Base-by-base conservation (phyloP, 2,888 invertebrate species). In the Miltochrista miniata region DNA sequence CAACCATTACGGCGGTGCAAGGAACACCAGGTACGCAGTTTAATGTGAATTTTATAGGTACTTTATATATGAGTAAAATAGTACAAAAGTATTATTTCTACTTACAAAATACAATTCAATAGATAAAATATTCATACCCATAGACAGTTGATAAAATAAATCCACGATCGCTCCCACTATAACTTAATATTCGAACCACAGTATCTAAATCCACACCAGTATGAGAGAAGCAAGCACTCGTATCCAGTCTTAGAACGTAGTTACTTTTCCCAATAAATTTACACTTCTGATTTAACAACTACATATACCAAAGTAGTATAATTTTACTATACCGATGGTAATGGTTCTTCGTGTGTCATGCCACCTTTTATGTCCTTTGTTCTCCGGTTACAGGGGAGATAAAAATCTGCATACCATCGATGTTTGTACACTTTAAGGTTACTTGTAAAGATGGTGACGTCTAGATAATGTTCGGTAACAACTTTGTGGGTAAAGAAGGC, bases 361-460 rank as follows among this genome's bases (percentile, higher is more conserved):
- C 40, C 49, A 51, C 45, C 15, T 66, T 65, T 68, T 61, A 66
- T 66, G 48, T 55, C 48, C 64, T 69, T 70, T 68, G 67, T 68
- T 70, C 59, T 70, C 59, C 48, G 51, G 61, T 67, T 59, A 59
- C 70, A 61, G 39, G 0, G 12, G 39, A 59, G 68, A 67, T 68
- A 57, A 58, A 51, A 54, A 68, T 68, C 68, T 61, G 60, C 61
- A 64, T 59, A 67, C 44, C 59, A 48, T 59, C 59, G 57, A 54
- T 51, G 59, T 61, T 56, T 57, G 54, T 56, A 45, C 52, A 66
- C 51, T 63, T 66, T 58, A 63, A 50, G 70, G 54, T 67, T 69
- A 67, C 51, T 64, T 53, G 48, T 48, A 40, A 44, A 59, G 70
- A 67, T 61, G 38, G n/a, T n/a, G n/a, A 24, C 55, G 64, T 54